Base-by-base conservation (phyloP, 1,140 invertebrate species). In the Oryzaephilus surinamensis region DNA sequence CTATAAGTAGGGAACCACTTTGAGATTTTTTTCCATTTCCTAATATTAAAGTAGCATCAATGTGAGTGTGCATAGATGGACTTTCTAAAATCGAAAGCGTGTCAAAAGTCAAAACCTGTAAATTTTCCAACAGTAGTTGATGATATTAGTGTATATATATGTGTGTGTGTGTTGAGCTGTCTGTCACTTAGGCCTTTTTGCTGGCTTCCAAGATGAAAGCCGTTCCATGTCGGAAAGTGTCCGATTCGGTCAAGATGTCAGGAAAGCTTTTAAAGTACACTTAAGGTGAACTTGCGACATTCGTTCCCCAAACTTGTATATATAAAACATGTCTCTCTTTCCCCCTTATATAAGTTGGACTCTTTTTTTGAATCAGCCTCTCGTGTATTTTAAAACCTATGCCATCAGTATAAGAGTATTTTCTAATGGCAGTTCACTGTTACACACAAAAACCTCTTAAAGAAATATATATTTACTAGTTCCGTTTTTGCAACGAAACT, bases 221-320 rank as follows among this genome's bases (percentile, higher is more conserved):
- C 54, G 51, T 61, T 61, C 46, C 58, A 43, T 61, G 58, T 61
- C 55, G 52, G 48, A 36, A 50, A 51, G 48, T 52, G 58, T 59
- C 57, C 58, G 58, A 45, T 48, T 57, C 58, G 58, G 58, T 61
- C 58, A 61, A 61, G 58, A 61, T 60, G 58, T 61, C 58, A 60
- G 51, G 51, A 58, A 60, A 58, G 58, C 58, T 61, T 61, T 61
- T 61, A 61, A 60, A 59, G 55, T 54, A 55, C 52, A 56, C 50
- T 54, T 56, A n/a, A 54, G 52, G 45, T 48, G 31, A 36, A 49
- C 39, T 46, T 46, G 43, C n/a, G n/a, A n/a, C n/a, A n/a, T n/a
- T n/a, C n/a, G n/a, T n/a, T n/a, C n/a, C n/a, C n/a, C n/a, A n/a
- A n/a, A n/a, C n/a, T n/a, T n/a, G n/a, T n/a, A n/a, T n/a, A n/a